A percentile compares a stretch with the other conserved stretches of the same genome.
These are phyloP conservation scores for Elysia crispata DNA, from an alignment of 2,888 invertebrate genomes.

Conservation along the genomic window DNA sequence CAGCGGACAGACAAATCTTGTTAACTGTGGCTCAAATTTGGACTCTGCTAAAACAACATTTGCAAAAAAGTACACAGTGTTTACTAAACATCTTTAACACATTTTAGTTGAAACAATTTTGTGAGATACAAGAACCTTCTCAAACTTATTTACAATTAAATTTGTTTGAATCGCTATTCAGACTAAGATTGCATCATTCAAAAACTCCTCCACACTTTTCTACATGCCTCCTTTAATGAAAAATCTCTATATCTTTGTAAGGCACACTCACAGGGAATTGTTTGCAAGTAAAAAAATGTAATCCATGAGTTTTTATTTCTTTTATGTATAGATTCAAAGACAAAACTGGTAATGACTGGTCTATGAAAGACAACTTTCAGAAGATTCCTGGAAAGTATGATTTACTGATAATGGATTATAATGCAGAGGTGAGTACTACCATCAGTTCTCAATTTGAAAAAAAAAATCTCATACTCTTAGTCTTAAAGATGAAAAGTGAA, in stretches of 20 bases:
- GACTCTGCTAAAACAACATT: slow-evolving; percentile 78
- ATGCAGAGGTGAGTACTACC: slow-evolving; percentile 46
- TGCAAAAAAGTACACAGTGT: slow-evolving; percentile 76
- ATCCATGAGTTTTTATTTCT: not conserved
- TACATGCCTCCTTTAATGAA: no score
- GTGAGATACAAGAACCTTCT: no score
- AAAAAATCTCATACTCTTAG: not conserved
- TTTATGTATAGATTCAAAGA: slow-evolving; percentile 76
- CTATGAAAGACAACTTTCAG: slow-evolving; percentile 72
- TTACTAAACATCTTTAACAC: no score
- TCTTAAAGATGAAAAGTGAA: not conserved
- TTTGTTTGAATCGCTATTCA: no score
- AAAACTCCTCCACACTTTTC: no score
- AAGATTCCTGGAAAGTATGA: slow-evolving; percentile 79
- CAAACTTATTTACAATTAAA: no score
- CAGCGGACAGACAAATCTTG: slow-evolving; percentile 78
- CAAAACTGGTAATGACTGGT: slow-evolving; percentile 79
- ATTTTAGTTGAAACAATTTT: no score
- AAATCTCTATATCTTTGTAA: no score
- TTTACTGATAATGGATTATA: slow-evolving; percentile 78
- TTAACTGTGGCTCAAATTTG: slow-evolving; percentile 76
- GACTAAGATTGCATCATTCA: no score
- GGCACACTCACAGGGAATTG: no score
- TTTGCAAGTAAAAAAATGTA: not conserved
- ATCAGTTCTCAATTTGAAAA: not conserved